Conservation (phyloP, 2,113 vertebrate species). For the Corythornis madagascariensis region DNA sequence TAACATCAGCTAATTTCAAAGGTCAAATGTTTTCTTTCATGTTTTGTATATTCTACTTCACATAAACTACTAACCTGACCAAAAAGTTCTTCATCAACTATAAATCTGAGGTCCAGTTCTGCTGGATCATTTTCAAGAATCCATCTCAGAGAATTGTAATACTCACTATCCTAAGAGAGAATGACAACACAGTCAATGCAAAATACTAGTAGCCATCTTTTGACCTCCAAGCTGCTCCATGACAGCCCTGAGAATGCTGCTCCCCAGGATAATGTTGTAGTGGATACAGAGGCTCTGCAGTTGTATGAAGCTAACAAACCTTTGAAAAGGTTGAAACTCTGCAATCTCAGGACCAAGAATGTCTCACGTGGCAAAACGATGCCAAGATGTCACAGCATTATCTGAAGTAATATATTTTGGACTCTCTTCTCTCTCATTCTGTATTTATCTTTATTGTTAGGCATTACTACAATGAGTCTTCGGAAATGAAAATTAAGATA, state of each 20-base stretch:
- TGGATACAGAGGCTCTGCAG: neutral
- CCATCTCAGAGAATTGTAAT: conserved; percentile 96
- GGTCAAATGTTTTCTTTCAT: neutral
- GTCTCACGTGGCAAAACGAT: neutral
- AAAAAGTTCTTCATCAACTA: conserved; percentile 96
- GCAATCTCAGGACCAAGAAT: neutral
- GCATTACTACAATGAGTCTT: neutral
- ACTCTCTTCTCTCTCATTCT: neutral
- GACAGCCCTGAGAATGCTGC: neutral
- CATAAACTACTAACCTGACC: conserved; percentile 87
- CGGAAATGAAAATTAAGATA: neutral
- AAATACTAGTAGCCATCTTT: neutral
- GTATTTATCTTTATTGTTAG: neutral
- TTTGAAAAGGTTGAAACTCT: neutral
- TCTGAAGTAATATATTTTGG: neutral
- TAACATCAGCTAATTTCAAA: neutral
- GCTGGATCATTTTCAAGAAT: conserved; percentile 96
- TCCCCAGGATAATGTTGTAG: neutral
- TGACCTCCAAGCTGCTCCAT: neutral
- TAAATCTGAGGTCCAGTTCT: conserved; percentile 93
- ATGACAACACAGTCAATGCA: neutral
- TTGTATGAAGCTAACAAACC: neutral
- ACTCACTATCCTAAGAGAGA: conserved; percentile 89
- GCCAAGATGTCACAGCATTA: neutral
- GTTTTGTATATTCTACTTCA: neutral